Conservation (phyloP, 2,797 vertebrate genomes). For the Diglossa cyanea region DNA sequence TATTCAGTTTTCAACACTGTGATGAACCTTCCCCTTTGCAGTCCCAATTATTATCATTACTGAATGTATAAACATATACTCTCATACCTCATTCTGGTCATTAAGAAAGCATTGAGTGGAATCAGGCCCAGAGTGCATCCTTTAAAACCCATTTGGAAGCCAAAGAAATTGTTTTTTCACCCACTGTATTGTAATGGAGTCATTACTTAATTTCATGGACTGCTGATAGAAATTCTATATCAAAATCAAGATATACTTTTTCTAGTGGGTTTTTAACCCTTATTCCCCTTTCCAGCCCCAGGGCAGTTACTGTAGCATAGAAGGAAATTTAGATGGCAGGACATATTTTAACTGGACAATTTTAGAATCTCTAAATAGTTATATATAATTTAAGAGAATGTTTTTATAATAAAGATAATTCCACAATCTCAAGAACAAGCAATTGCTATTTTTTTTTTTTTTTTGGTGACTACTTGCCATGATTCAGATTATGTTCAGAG, state of each 20-base stretch:
- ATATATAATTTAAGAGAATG: background rate
- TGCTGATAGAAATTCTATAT: background rate
- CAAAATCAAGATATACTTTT: background rate
- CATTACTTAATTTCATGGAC: background rate
- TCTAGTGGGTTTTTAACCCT: background rate
- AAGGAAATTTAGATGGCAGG: background rate
- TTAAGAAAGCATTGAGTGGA: background rate
- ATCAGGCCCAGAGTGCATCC: background rate
- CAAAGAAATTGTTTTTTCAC: background rate
- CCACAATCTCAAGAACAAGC: background rate
- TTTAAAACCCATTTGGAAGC: background rate
- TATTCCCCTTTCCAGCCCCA: background rate
- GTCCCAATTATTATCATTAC: background rate
- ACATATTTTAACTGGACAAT: background rate
- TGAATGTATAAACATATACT: background rate
- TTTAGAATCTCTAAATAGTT: background rate
- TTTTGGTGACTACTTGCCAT: background rate
- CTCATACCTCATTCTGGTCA: background rate
- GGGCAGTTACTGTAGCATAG: background rate
- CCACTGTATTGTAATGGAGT: background rate
- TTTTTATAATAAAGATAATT: background rate
- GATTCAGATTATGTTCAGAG: background rate
- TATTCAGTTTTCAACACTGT: background rate
- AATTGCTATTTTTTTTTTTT: background rate
- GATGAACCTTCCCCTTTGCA: background rate